Conservation (phyloP, 2,888 invertebrate genomes). For the Epinotia bilunana region DNA sequence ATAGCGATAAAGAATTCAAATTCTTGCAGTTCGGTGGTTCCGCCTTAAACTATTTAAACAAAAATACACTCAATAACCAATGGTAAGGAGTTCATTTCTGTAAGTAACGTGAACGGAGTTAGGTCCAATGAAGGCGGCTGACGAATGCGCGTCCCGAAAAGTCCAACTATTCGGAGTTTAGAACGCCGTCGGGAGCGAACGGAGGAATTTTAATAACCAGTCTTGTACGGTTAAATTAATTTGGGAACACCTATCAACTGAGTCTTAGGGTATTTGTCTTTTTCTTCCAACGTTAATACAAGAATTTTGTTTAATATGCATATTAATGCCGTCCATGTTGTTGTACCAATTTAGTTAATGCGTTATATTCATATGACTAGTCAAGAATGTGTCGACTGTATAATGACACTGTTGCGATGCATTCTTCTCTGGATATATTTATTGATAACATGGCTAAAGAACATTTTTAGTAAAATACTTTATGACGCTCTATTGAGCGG, state of each 20-base stretch:
- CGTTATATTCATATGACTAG: no score
- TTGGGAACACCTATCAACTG: conserved; percentile 26
- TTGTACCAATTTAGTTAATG: no score
- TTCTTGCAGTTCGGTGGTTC: background rate
- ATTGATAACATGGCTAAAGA: no score
- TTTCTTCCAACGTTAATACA: background rate
- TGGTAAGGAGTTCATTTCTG: background rate
- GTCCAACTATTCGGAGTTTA: conserved; percentile 34
- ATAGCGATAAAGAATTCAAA: no score
- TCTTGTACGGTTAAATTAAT: conserved; percentile 23
- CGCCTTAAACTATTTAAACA: background rate
- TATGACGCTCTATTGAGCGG: no score
- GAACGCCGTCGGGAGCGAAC: conserved; percentile 8
- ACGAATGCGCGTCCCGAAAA: conserved; percentile 17
- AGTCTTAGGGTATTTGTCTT: background rate
- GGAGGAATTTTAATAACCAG: conserved; percentile 33
- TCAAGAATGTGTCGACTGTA: no score
- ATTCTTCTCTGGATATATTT: no score
- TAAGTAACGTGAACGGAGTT: background rate
- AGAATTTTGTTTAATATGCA: background rate
- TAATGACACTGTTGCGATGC: no score
- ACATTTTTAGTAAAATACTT: no score
- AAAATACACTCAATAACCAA: background rate
- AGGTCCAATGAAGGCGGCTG: background rate
- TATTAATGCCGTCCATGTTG: no score